A percentile compares a stretch with the other conserved stretches of the same genome.
phyloP scores from a whole-genome alignment of 2,113 vertebrate genomes.

The Phrynosoma blainvillii region DNA sequence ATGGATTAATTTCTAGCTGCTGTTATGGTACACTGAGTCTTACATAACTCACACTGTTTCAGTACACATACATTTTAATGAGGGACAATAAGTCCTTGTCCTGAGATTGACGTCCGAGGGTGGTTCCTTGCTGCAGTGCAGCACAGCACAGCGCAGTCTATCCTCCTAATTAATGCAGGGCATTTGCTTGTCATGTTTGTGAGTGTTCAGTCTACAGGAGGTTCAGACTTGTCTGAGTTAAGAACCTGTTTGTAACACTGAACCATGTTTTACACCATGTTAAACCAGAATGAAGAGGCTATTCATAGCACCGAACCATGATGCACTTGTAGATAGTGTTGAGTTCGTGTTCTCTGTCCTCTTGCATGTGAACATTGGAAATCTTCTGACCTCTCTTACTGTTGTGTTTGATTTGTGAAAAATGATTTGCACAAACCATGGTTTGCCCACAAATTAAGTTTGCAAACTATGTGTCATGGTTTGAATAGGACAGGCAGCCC shows the following conservation, averaged over 20 bases:
- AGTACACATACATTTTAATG: constrained; percentile 18
- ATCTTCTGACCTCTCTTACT: background rate
- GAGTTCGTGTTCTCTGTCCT: too few relatives aligned
- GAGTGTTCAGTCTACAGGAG: background rate
- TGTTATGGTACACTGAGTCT: constrained; percentile 8
- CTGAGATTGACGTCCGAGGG: constrained; percentile 21
- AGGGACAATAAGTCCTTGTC: constrained; percentile 39
- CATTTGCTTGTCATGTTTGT: background rate
- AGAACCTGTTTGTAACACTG: background rate
- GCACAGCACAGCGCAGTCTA: background rate
- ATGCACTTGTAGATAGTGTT: too few relatives aligned
- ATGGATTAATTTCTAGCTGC: constrained; percentile 28
- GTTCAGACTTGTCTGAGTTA: background rate
- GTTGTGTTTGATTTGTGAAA: background rate
- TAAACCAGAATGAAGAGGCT: background rate
- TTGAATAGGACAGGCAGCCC: background rate
- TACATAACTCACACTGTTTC: background rate
- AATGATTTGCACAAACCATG: background rate
- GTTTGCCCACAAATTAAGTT: background rate
- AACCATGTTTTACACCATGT: background rate
- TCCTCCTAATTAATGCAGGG: background rate
- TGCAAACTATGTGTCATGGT: background rate
- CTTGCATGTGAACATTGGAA: background rate
- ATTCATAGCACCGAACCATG: too few relatives aligned
- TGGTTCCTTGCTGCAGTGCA: background rate